phyloP scores from a whole-genome alignment of 2,113 vertebrate species.

The Cinclus cinclus region DNA sequence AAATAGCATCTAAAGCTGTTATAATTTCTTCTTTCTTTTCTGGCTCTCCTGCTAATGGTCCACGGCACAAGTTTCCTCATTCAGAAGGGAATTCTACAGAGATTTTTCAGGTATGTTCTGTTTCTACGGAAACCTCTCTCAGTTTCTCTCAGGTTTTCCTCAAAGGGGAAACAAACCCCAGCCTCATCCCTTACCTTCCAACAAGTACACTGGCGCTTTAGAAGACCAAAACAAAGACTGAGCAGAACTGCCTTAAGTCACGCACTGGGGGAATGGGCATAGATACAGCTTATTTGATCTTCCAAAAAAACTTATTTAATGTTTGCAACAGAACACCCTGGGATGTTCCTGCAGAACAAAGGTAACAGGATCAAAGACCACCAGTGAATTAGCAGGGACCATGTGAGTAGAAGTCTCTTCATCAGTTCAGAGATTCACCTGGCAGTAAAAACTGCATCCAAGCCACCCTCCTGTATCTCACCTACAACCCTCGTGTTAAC shows the following conservation, averaged over 20 bases:
- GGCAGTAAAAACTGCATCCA: background rate
- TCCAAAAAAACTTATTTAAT: background rate
- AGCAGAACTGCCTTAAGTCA: constrained; percentile 2
- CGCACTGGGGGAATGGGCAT: background rate
- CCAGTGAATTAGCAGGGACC: background rate
- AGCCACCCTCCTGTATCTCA: background rate
- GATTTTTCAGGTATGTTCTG: background rate
- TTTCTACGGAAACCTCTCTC: background rate
- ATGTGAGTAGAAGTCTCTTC: background rate
- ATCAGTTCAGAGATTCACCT: background rate
- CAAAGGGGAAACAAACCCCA: background rate
- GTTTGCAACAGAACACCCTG: background rate
- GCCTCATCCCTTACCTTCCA: background rate
- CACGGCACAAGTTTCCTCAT: background rate
- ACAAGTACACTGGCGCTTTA: background rate
- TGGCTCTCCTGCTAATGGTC: background rate
- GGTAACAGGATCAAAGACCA: background rate
- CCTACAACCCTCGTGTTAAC: rapidly evolving
- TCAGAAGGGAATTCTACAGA: background rate
- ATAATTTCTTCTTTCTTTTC: background rate
- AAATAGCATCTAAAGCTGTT: background rate
- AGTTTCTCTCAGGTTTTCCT: background rate
- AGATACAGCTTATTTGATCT: constrained; percentile 6
- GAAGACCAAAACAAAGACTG: background rate
- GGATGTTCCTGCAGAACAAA: constrained; percentile 21